Base-by-base conservation (phyloP, 2,888 invertebrate species). In the Drosophila peninsularis region DNA sequence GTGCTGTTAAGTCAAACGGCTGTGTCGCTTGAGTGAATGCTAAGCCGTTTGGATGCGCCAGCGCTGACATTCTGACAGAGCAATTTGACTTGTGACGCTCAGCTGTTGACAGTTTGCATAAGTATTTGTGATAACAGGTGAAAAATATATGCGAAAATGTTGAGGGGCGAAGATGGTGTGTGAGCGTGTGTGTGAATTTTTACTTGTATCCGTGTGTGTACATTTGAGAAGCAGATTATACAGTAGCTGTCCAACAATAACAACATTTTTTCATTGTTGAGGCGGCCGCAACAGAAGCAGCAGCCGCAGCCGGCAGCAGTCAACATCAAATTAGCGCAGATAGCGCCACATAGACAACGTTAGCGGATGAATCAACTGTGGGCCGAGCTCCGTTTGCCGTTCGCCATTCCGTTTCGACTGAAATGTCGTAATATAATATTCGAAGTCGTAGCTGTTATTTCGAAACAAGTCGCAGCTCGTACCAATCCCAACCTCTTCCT, bases 291-390 rank as follows among this genome's bases (percentile, higher is more conserved):
- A 27, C 63, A 49, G 54, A 19, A 21, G 4, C 21, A 42, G 39
- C 39, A 53, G 39, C 45, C 39, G 6, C 19, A 10, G 34, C 49
- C 17, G 45, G 44, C 65, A n/a, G 53, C 60, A 75, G 75, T 75
- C 47, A 24, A 58, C 61, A 64, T 42, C 36, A 61, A 71, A 75
- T 75, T 75, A 71, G 49, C 67, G 60, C 36, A 62, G 71, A 71
- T 75, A 75, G 56, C 71, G 62, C 57, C 74, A 64, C 64, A 74
- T 54, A 52, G 37, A 42, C 54, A 74, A 39, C 47, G 53, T 54
- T 19, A 50, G 62, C 75, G 74, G 65, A 55, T 72, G 54, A 55
- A 67, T 41, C n/a, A 53, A 58, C 17, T n/a, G n/a, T n/a, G n/a
- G n/a, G n/a, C n/a, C n/a, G n/a, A n/a, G n/a, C n/a, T n/a, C n/a